Percentiles rank a stretch among this genome's conserved stretches.
Conservation (phyloP, 2,113 vertebrate genomes). For the Ptilorrhoa leucosticta region DNA sequence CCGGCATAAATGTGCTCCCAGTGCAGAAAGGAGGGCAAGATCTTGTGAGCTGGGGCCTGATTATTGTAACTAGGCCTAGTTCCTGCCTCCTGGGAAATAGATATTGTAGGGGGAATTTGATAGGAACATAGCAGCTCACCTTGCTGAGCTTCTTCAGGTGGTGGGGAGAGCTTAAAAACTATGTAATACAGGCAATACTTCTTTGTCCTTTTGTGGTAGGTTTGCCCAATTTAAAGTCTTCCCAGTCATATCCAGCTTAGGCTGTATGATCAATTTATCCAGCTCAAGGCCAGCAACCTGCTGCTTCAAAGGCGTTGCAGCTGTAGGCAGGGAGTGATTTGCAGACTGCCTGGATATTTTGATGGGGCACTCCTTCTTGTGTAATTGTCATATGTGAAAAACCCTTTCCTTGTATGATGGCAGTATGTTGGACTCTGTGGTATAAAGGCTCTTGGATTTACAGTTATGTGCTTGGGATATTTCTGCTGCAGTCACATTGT, state of each 20-base stretch:
- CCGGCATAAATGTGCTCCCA: not conserved
- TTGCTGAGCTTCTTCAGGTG: not conserved
- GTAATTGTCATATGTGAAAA: not conserved
- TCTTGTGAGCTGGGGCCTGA: not conserved
- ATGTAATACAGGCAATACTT: not conserved
- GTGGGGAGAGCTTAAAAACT: not conserved
- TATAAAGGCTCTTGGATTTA: not conserved
- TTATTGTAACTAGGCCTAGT: not conserved
- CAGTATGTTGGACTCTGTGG: not conserved
- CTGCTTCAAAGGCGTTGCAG: not conserved
- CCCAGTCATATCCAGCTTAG: not conserved
- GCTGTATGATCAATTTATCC: not conserved
- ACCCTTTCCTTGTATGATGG: not conserved
- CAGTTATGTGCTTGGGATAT: not conserved
- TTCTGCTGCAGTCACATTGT: not conserved
- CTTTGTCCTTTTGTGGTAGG: not conserved
- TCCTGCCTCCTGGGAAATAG: not conserved
- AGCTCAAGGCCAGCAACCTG: not conserved
- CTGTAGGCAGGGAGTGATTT: not conserved
- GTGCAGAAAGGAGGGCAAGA: constrained; percentile 22
- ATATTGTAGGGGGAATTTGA: not conserved
- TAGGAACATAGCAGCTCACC: not conserved
- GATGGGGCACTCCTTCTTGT: not conserved
- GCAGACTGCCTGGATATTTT: not conserved
- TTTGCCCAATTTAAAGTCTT: not conserved